Evolutionary conservation across 2,797 vertebrate genomes (phyloP).

Genomic region (Lithobates sylvaticus): DNA sequence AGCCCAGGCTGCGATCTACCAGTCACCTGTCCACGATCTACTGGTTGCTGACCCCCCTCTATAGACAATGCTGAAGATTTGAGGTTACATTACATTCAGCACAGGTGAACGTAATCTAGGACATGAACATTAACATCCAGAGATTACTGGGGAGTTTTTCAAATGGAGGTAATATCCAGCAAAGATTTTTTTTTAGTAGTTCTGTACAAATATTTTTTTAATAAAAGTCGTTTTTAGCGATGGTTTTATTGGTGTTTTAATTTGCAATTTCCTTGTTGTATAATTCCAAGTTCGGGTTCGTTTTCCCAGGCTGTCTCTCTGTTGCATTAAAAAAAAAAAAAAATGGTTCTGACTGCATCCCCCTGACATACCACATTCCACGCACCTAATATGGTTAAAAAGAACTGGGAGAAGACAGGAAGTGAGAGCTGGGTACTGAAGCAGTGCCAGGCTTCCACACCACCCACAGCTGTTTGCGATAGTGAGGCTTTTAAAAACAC

Average conservation of each 20-base stretch:
- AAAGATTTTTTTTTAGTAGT: background rate
- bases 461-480: background rate
- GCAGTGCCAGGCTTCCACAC: slow-evolving; percentile 37
- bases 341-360: slow-evolving; percentile 15
- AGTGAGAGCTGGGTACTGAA: slow-evolving; percentile 50
- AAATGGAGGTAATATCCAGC: background rate
- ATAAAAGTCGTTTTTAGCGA: background rate
- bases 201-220: background rate
- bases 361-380: slow-evolving; percentile 54
- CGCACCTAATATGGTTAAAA: slow-evolving; percentile 54
- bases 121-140: background rate
- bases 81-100: background rate
- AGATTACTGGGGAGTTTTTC: background rate
- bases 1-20: no score
- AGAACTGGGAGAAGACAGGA: slow-evolving; percentile 54
- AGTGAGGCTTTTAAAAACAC: background rate
- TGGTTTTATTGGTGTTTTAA: background rate
- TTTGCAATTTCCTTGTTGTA: background rate
- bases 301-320: slow-evolving; percentile 49
- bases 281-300: background rate
- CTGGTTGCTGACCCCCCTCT: no score
- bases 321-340: background rate
- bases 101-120: background rate
- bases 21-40: no score
- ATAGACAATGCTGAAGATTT: no score